Percentiles rank a stretch among this genome's conserved stretches.
phyloP scores from a whole-genome alignment of 2,888 invertebrate species.

The Athalia rosae region DNA sequence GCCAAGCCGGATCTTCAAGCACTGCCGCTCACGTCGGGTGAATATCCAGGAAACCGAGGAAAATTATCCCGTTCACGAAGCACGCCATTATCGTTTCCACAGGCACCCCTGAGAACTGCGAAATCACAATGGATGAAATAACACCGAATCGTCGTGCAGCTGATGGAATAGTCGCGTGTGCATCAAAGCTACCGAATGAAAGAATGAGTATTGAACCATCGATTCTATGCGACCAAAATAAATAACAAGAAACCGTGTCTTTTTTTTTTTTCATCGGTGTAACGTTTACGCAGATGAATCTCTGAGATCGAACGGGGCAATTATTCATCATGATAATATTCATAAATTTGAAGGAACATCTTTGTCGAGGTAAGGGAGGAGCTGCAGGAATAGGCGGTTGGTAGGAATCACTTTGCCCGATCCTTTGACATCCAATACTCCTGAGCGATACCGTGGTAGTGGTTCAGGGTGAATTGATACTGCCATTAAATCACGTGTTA shows the following conservation, averaged over 20 bases:
- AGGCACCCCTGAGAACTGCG: no score
- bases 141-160: neutral
- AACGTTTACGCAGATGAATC: no score
- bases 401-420: neutral
- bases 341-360: no score
- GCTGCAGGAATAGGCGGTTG: neutral
- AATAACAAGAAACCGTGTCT: no score
- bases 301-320: no score
- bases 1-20: conserved; percentile 2
- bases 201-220: no score
- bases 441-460: neutral
- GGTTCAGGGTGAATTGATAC: conserved; percentile 17
- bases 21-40: neutral
- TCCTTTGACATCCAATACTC: neutral
- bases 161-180: neutral
- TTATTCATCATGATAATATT: no score
- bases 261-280: no score
- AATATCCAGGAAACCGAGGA: neutral
- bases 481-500: conserved; percentile 25
- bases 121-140: no score
- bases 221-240: no score
- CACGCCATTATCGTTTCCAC: neutral
- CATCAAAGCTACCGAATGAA: no score
- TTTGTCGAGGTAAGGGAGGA: neutral
- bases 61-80: conserved; percentile 9